These are phyloP conservation scores for Atractosteus spatula DNA, from an alignment of 2,113 vertebrate species.

Conservation along the genomic window DNA sequence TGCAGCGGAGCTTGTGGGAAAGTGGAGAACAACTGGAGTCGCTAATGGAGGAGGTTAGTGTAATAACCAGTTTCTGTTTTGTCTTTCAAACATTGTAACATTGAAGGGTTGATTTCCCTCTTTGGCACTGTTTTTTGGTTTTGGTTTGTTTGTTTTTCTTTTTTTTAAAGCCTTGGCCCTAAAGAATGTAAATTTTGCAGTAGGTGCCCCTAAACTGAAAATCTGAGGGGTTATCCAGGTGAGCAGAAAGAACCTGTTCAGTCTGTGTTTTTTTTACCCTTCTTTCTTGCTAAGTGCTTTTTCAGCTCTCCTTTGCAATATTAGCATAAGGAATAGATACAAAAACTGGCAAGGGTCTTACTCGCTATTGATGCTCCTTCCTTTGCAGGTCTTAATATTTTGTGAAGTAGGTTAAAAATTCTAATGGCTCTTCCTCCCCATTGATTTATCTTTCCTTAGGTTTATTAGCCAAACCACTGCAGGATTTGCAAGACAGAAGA, in stretches of 20 bases:
- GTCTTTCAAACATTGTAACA: slow-evolving; percentile 8
- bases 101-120: not conserved
- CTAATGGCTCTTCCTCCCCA: slow-evolving; percentile 98
- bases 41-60: slow-evolving; percentile 98
- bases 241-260: slow-evolving; percentile 84
- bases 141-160: slow-evolving; percentile 61
- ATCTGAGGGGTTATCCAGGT: slow-evolving; percentile 92
- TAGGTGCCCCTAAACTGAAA: slow-evolving; percentile 88
- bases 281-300: slow-evolving; percentile 42
- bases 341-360: slow-evolving; percentile 68
- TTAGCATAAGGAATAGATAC: slow-evolving; percentile 64
- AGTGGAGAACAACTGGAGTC: slow-evolving; percentile 90
- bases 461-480: slow-evolving; percentile 96
- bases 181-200: slow-evolving; percentile 80
- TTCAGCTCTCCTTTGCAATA: slow-evolving; percentile 53
- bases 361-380: slow-evolving; percentile 76
- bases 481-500: slow-evolving; percentile 96
- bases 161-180: slow-evolving; percentile 72
- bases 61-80: slow-evolving; percentile 15
- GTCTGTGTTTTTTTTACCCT: slow-evolving; percentile 70
- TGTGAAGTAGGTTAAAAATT: slow-evolving; percentile 78
- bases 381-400: slow-evolving; percentile 76
- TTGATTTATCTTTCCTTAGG: slow-evolving; percentile 99
- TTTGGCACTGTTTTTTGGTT: slow-evolving; percentile 43
- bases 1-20: slow-evolving; percentile 96